Conservation (phyloP, 2,113 vertebrate genomes). For the Myotis davidii region DNA sequence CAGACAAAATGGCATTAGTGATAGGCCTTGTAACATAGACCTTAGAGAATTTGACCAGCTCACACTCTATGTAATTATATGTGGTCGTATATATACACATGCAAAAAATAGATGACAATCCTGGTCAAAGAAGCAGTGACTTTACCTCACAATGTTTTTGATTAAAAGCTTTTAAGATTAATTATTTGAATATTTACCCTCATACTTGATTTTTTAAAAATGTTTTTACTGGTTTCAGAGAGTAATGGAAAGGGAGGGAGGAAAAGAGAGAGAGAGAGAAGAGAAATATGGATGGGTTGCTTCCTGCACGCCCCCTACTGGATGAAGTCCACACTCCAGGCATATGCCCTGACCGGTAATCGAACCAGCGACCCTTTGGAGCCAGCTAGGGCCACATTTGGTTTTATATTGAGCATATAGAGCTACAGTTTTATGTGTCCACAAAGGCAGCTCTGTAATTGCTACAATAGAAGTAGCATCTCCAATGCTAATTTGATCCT, state of each 20-base stretch:
- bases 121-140: neutral
- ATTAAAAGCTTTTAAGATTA: neutral
- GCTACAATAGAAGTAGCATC: neutral
- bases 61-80: neutral
- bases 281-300: no score
- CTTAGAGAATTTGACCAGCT: neutral
- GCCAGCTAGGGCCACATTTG: neutral
- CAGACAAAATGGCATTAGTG: neutral
- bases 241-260: no score
- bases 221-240: no score
- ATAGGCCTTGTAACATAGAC: neutral
- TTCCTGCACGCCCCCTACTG: no score
- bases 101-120: neutral
- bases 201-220: neutral
- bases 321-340: no score
- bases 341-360: no score
- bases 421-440: neutral
- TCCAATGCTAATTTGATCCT: neutral
- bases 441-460: neutral
- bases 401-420: neutral
- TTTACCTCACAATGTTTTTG: neutral
- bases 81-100: neutral
- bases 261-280: no score
- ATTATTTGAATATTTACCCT: neutral
- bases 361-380: no score